These are phyloP conservation scores for Liparis tanakae DNA, from an alignment of 2,797 vertebrate species.

Conservation along the genomic window DNA sequence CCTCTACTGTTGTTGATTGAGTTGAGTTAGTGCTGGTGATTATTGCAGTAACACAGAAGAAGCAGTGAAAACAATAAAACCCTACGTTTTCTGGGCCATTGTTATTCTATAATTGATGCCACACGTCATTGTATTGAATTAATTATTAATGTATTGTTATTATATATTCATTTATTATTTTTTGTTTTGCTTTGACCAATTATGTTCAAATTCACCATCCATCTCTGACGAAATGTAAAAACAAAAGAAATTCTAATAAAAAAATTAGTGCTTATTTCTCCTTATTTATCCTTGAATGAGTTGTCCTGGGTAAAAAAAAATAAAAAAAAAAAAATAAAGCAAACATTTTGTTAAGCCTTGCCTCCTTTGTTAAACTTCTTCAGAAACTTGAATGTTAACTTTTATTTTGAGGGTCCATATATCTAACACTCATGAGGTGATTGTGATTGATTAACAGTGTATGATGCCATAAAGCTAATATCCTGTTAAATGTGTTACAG, in stretches of 20 bases:
- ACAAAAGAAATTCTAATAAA: conserved; percentile 65
- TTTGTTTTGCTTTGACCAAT: conserved; percentile 81
- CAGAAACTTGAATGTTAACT: neutral
- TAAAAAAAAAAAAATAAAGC: conserved; percentile 79
- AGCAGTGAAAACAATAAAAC: conserved; percentile 72
- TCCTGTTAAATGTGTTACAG: neutral
- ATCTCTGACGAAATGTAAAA: conserved; percentile 82
- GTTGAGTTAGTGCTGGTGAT: conserved; percentile 86
- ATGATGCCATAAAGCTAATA: neutral
- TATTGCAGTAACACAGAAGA: conserved; percentile 79
- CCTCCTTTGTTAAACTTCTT: conserved; percentile 19
- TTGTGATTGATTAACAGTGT: too few species aligned
- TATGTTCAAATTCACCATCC: conserved; percentile 73
- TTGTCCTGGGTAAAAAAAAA: conserved; percentile 81
- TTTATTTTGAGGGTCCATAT: neutral
- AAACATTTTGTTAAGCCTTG: conserved; percentile 82
- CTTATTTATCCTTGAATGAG: conserved; percentile 85
- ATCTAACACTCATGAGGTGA: too few species aligned
- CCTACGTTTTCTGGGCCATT: conserved; percentile 74
- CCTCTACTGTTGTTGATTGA: conserved; percentile 84
- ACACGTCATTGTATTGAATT: conserved; percentile 85
- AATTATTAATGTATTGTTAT: conserved; percentile 84
- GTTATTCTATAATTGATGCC: conserved; percentile 77
- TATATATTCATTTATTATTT: conserved; percentile 77
- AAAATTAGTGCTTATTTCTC: conserved; percentile 83